Base-by-base conservation (phyloP, 23 tunicate species). In the Styela clava region DNA sequence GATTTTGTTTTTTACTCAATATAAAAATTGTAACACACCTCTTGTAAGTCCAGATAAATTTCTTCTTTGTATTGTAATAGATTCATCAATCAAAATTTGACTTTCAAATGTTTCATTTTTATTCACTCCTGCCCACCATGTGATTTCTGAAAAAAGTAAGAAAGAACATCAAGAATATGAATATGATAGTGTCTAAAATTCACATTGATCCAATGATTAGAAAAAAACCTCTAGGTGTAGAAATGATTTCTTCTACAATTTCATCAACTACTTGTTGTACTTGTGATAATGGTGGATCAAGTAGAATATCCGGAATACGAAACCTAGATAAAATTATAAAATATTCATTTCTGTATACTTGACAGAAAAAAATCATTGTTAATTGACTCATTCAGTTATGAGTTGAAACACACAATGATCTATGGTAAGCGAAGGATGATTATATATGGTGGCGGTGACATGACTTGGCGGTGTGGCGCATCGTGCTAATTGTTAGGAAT, bases 211-310 rank as follows among this genome's bases (percentile, higher is more conserved):
- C 12, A 44, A 44, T 5, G 16, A 65, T 5, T 26, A 65, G 7
- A 65, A 12, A 36, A 73, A 1, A 44, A 91, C 97, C 97, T 70
- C 80, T 63, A 1, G 97, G 79, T 1, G 89, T 76, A 32, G 74
- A 30, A 20, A 84, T 85, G 24, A 91, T 82, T 2, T 83, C 70
- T 61, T 91, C 97, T 12, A 86, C 91, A 27, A 91, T 84, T 33
- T 91, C 88, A 69, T 91, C 97, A 33, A 91, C 73, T 18, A 88
- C 73, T 69, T 61, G 73, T 65, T 91, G 97, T 3, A 91, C 97
- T 24, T 79, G 85, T 3, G 91, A 86, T 78, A 91, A 56, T 24
- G 91, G 91, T 37, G 97, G 97, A 56, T 91, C 91, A n/a, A 91
- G 78, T 20, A 86, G 85, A 28, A 91, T 86, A 33, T 91, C 91